Conservation (phyloP, 2,888 invertebrate genomes). For the Euplexia lucipara region DNA sequence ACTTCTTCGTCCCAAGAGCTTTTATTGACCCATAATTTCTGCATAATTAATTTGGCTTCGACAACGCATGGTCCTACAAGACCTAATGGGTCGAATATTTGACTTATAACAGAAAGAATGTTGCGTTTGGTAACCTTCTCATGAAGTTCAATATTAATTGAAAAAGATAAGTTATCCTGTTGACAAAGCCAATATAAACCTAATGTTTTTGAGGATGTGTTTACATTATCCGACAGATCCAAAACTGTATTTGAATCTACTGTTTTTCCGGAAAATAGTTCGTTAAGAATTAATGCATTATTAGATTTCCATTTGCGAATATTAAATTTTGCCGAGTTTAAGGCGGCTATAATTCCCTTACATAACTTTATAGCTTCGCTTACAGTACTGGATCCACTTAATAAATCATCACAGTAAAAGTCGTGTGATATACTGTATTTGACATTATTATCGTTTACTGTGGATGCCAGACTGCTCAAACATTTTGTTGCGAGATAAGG, state of each 20-base stretch:
- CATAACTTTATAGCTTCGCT: constrained; percentile 7
- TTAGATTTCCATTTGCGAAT: constrained; percentile 8
- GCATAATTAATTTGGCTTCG: constrained; percentile 6
- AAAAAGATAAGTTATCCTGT: too few species aligned
- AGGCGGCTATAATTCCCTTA: background rate
- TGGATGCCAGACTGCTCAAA: constrained; percentile 8
- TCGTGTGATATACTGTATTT: constrained; percentile 2
- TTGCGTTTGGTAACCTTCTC: too few species aligned
- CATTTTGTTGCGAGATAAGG: constrained; percentile 8
- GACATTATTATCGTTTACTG: constrained; percentile 4
- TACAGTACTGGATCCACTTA: background rate
- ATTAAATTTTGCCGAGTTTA: constrained; percentile 3
- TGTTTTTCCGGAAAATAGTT: too few species aligned
- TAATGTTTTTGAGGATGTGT: too few species aligned
- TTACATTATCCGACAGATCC: too few species aligned
- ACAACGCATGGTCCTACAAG: background rate
- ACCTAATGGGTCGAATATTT: too few species aligned
- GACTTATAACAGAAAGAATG: too few species aligned
- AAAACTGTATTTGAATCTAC: too few species aligned
- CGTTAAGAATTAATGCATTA: constrained; percentile 1
- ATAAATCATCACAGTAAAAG: constrained; percentile 10
- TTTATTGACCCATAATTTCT: constrained; percentile 7
- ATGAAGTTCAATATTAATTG: too few species aligned
- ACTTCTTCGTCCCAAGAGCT: constrained; percentile 16
- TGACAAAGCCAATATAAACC: too few species aligned